phyloP scores from a whole-genome alignment of 2,113 vertebrate species.

The Tonatia bakeri region DNA sequence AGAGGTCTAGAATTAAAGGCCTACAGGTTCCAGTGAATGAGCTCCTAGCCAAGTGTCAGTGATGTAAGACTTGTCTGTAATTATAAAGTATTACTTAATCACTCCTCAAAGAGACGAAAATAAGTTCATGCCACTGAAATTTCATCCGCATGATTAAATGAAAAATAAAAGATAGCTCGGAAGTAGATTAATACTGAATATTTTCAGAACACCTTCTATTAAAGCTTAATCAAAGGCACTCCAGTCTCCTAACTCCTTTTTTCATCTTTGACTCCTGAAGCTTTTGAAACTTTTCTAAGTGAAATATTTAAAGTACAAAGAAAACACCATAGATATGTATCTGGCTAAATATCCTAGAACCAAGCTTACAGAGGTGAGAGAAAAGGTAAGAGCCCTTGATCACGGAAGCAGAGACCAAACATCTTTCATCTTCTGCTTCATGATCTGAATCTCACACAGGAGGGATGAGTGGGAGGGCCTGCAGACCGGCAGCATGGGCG shows the following conservation, averaged over 20 bases:
- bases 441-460: not conserved
- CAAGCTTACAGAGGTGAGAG: not conserved
- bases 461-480: not conserved
- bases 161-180: not conserved
- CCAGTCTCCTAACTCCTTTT: not conserved
- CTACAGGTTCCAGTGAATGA: not conserved
- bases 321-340: not conserved
- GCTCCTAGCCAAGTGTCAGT: not conserved
- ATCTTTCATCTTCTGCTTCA: not conserved
- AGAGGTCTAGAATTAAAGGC: not conserved
- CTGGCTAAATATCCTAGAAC: not conserved
- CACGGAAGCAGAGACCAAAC: not conserved
- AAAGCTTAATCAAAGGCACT: not conserved
- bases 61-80: not conserved
- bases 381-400: not conserved
- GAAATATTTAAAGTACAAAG: not conserved
- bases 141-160: not conserved
- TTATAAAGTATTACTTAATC: not conserved
- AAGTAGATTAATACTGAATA: not conserved
- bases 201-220: not conserved
- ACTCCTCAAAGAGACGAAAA: not conserved
- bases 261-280: not conserved
- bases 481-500: not conserved
- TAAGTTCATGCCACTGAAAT: not conserved
- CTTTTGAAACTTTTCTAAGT: conserved; percentile 5